Evolutionary conservation across 1,140 invertebrate genomes (phyloP).

Genomic region (Macrostomum lignano): DNA sequence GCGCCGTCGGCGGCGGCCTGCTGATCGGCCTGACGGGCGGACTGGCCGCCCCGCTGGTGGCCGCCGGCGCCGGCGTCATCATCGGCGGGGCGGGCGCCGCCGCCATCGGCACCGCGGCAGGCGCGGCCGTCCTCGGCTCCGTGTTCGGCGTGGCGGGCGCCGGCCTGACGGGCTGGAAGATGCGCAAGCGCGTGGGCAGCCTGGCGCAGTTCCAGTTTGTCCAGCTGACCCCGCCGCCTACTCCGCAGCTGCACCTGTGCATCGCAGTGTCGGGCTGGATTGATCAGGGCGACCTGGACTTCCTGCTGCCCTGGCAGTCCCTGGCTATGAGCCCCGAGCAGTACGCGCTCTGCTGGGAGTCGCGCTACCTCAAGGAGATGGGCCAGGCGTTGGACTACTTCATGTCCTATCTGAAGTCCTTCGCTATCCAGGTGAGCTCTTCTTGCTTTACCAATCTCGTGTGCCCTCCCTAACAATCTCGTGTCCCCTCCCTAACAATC

Average conservation of each 20-base stretch:
- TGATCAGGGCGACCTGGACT: constrained; percentile 20
- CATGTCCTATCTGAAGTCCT: background rate
- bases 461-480: no score
- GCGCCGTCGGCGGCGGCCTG: constrained; percentile 37
- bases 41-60: constrained; percentile 38
- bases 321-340: constrained; percentile 37
- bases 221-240: constrained; percentile 24
- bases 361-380: constrained; percentile 37
- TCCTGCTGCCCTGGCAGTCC: constrained; percentile 34
- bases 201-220: constrained; percentile 42
- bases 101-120: no score
- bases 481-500: no score
- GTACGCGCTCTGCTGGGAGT: constrained; percentile 40
- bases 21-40: constrained; percentile 38
- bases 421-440: no score
- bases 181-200: constrained; percentile 40
- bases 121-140: constrained; percentile 39
- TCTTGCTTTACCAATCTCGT: no score
- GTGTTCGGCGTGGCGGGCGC: constrained; percentile 41
- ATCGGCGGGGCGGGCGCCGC: constrained; percentile 32
- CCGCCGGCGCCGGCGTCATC: constrained; percentile 34
- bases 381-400: constrained; percentile 27
- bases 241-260: constrained; percentile 34
- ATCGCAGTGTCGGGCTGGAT: constrained; percentile 42
- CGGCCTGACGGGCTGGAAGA: constrained; percentile 39